Percentiles rank a stretch among this genome's conserved stretches.
Evolutionary conservation across 2,797 vertebrate genomes (phyloP).

Genomic region (Varecia variegata): DNA sequence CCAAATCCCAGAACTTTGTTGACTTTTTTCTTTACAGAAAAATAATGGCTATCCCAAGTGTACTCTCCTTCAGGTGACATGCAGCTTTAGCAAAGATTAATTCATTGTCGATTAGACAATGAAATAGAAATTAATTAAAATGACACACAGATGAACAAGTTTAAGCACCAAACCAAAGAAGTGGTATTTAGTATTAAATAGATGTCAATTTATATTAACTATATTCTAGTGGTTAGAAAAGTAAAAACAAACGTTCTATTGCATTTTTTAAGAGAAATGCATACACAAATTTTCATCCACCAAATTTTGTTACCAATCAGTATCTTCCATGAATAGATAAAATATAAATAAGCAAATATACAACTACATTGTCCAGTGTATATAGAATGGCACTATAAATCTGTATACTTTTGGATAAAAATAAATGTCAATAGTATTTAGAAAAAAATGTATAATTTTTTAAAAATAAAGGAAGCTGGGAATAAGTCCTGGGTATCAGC

Average conservation of each 20-base stretch:
- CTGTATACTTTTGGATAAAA: conserved; percentile 27
- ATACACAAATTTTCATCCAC: conserved; percentile 21
- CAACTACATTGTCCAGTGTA: not conserved
- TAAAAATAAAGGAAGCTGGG: not conserved
- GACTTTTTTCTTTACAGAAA: conserved; percentile 38
- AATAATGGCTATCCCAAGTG: conserved; percentile 26
- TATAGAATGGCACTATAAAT: not conserved
- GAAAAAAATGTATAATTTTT: not conserved
- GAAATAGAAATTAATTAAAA: conserved; percentile 54
- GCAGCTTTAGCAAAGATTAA: conserved; percentile 55
- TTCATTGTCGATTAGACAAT: conserved; percentile 16
- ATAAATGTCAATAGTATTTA: not conserved
- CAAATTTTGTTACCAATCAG: not conserved
- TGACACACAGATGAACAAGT: conserved; percentile 46
- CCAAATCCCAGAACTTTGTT: conserved; percentile 50
- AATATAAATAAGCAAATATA: conserved; percentile 9
- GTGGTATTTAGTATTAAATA: conserved; percentile 25
- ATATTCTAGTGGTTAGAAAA: conserved; percentile 37
- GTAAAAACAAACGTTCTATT: not conserved
- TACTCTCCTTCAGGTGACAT: not conserved
- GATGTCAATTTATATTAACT: conserved; percentile 36
- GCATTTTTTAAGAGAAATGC: conserved; percentile 29
- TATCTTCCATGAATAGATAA: not conserved
- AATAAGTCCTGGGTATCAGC: not conserved
- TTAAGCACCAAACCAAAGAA: conserved; percentile 64